Evolutionary conservation across 2,113 vertebrate species (phyloP).

Genomic region (Hemibagrus wyckioides): DNA sequence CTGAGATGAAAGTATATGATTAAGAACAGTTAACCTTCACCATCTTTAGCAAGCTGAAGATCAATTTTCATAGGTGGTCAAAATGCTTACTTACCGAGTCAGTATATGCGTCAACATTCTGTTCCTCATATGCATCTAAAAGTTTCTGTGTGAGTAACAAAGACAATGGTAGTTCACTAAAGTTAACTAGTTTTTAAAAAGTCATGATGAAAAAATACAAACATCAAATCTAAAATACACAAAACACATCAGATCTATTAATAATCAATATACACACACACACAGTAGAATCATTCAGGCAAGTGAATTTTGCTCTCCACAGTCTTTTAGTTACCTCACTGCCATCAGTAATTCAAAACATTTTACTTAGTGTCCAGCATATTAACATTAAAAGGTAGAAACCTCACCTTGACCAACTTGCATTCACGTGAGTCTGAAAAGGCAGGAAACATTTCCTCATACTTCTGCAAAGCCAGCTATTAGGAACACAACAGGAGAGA

Average conservation of each 20-base stretch:
- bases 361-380: not conserved
- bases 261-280: not conserved
- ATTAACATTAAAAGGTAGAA: not conserved
- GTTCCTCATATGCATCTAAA: conserved; percentile 87
- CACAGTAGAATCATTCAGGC: not conserved
- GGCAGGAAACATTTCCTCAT: conserved; percentile 91
- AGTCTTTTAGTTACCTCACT: not conserved
- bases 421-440: conserved; percentile 89
- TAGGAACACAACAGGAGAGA: not conserved
- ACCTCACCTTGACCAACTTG: conserved; percentile 84
- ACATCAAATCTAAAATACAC: not conserved
- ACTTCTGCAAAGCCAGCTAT: conserved; percentile 87
- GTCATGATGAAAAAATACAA: not conserved
- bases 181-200: not conserved
- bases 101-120: conserved; percentile 88
- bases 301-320: not conserved
- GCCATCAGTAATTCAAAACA: not conserved
- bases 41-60: not conserved
- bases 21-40: not conserved
- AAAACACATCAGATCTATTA: not conserved
- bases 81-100: conserved; percentile 76
- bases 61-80: not conserved
- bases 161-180: not conserved
- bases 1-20: not conserved
- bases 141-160: conserved; percentile 77